Base-by-base conservation (phyloP, 2,113 vertebrate species). In the Motacilla alba region DNA sequence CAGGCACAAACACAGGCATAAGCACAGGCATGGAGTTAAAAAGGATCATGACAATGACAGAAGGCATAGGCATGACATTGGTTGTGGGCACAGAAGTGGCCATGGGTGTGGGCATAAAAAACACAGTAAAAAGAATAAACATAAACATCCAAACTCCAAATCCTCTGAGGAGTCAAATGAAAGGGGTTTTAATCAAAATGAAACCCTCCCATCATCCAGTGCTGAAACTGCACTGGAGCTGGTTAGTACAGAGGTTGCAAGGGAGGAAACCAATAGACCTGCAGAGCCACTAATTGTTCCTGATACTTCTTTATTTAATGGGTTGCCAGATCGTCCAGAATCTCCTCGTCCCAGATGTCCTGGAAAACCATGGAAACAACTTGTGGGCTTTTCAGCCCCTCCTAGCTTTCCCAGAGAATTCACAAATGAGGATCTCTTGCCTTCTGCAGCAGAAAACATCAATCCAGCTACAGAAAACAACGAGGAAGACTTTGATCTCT, bases 321-420 rank as follows among this genome's bases (percentile, higher is more conserved):
- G 26, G 13, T 90, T 96, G 52, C 50, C 97, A 86, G 97, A 96
- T 94, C 93, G 9, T 18, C n/a, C 95, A 59, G 96, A 94, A 78
- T 74, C 91, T 83, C 35, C 41, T 31, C 67, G 28, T 24, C 96
- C 98, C 37, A 98, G 97, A 91, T 99, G 99, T 94, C 99, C 99
- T 10, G 98, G 98, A 89, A 98, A 97, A 76, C 98, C 98, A 75
- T 99, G 99, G 99, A 99, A 99, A 94, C 85, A 82, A 92, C 56
- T 83, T 68, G 47, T 24, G 31, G 69, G 43, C 53, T 59, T 79
- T 72, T 9, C 59, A 77, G 53, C 27, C 50, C 23, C 70, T 86
- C 7, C 81, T 30, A 46, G 15, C 12, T 93, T 62, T 46, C 59
- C 18, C 14, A 24, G 53, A 53, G 87, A 90, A 50, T 91, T 63